Conservation (phyloP, 1,140 invertebrate species). For the Maniola jurtina region DNA sequence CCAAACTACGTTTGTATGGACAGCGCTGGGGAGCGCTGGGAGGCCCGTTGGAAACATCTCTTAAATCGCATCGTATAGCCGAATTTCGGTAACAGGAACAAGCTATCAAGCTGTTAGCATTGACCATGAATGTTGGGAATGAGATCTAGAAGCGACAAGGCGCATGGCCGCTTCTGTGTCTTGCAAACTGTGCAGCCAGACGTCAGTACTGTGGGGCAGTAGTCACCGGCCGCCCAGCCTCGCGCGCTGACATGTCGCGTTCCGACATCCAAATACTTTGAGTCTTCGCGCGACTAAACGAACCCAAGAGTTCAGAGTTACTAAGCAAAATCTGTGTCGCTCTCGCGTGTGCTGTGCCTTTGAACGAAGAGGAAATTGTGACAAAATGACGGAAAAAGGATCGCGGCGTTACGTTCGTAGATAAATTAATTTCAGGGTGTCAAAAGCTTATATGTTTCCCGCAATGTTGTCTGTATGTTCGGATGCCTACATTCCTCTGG, state of each 20-base stretch:
- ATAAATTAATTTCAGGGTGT: conserved; percentile 60
- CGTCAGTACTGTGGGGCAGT: background rate
- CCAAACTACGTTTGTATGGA: too few relatives aligned
- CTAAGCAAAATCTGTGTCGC: conserved; percentile 31
- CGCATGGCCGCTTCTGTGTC: conserved; percentile 53
- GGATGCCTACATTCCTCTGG: conserved; percentile 39
- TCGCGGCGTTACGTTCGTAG: conserved; percentile 64
- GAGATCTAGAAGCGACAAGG: conserved; percentile 41
- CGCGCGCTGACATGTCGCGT: conserved; percentile 58
- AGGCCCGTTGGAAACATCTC: too few relatives aligned
- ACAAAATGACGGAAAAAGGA: conserved; percentile 58
- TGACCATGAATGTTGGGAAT: conserved; percentile 60
- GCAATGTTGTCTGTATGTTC: conserved; percentile 54
- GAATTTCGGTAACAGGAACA: conserved; percentile 36
- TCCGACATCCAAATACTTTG: conserved; percentile 33
- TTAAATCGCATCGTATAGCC: background rate
- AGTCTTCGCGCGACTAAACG: conserved; percentile 13
- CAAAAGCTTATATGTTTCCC: conserved; percentile 55
- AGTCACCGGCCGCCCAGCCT: conserved; percentile 47
- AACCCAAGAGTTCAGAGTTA: background rate
- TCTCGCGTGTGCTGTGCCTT: conserved; percentile 44
- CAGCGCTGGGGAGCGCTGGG: too few relatives aligned
- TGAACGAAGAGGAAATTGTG: conserved; percentile 37
- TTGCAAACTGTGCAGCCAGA: conserved; percentile 43
- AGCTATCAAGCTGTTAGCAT: conserved; percentile 50